Percentiles rank a stretch among this genome's conserved stretches.
Conservation (phyloP, 2,113 vertebrate genomes). For the Saguinus imperator region DNA sequence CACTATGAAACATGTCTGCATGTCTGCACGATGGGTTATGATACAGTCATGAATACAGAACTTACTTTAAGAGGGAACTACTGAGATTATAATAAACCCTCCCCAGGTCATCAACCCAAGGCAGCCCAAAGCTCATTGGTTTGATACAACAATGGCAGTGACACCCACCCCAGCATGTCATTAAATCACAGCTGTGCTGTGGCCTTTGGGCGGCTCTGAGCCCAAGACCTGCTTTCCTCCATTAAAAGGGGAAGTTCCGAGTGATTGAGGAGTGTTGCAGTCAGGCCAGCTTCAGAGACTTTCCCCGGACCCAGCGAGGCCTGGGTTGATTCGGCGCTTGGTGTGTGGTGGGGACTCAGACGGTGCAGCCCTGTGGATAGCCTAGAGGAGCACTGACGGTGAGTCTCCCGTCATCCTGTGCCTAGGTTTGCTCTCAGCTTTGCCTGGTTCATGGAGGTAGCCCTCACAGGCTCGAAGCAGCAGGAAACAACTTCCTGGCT, state of each 20-base stretch:
- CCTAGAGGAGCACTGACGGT: neutral
- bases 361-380: fast-evolving
- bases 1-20: fast-evolving
- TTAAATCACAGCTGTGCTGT: neutral
- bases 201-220: neutral
- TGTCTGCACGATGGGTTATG: fast-evolving
- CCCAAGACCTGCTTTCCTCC: neutral
- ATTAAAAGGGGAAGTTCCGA: neutral
- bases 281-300: neutral
- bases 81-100: neutral
- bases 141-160: too few relatives aligned
- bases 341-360: fast-evolving
- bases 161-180: fast-evolving
- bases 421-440: fast-evolving
- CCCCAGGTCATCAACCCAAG: fast-evolving
- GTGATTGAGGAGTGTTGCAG: neutral
- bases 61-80: neutral
- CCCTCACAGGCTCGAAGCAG: neutral
- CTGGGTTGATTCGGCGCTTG: neutral
- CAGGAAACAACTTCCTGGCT: fast-evolving
- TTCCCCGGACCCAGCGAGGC: neutral
- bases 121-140: neutral
- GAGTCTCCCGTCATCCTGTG: too few relatives aligned
- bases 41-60: fast-evolving
- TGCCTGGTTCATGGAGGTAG: neutral